These are phyloP conservation scores for Amblyornis subalaris DNA, from an alignment of 2,113 vertebrate species.

Conservation along the genomic window DNA sequence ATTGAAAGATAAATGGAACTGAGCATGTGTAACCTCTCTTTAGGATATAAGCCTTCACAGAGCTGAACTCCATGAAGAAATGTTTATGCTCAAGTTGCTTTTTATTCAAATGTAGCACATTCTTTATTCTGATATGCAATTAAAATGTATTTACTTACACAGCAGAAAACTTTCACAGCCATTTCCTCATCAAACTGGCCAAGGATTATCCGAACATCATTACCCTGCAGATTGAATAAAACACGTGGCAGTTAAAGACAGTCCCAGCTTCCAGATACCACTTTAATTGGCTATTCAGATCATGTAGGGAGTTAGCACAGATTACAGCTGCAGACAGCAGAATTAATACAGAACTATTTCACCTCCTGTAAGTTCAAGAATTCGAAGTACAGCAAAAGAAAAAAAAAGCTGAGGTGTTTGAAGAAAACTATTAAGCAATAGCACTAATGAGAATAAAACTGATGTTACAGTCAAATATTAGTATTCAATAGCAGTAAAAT, in stretches of 20 bases:
- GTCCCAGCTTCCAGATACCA: neutral
- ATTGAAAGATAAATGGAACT: neutral
- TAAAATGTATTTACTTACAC: constrained; percentile 82
- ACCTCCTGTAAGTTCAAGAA: neutral
- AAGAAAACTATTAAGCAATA: neutral
- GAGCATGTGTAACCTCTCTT: neutral
- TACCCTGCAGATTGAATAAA: constrained; percentile 78
- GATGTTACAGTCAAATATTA: neutral
- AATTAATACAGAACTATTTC: neutral
- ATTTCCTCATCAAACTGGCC: constrained; percentile 97
- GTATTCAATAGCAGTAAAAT: neutral
- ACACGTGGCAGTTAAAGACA: neutral
- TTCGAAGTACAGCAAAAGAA: neutral
- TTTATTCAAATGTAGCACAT: neutral
- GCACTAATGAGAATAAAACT: neutral
- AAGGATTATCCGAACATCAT: constrained; percentile 97
- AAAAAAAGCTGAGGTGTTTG: neutral
- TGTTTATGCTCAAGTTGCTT: neutral
- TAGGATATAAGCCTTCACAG: neutral
- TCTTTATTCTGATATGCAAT: neutral
- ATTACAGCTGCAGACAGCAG: neutral
- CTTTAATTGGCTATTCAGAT: neutral
- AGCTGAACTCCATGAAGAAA: neutral
- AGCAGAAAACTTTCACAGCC: constrained; percentile 98
- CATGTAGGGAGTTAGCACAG: neutral